Evolutionary conservation across 2,113 vertebrate species (phyloP).

Genomic region (Pristiophorus japonicus): DNA sequence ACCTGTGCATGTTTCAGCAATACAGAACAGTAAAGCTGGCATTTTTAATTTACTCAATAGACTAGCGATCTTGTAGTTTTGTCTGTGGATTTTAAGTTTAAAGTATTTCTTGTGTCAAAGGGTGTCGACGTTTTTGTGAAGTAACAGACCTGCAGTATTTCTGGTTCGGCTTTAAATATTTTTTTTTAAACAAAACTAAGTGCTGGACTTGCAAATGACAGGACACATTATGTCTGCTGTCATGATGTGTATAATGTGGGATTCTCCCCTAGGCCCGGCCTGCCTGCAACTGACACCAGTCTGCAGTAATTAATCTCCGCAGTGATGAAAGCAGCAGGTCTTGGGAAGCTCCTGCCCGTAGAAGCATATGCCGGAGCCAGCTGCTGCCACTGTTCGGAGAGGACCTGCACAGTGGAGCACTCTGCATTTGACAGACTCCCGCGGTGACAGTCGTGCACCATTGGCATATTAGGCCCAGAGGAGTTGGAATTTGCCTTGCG

Average conservation of each 20-base stretch:
- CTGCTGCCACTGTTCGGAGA: constrained; percentile 56
- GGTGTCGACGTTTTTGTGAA: not conserved
- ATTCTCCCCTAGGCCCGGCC: constrained; percentile 57
- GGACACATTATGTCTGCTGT: constrained; percentile 50
- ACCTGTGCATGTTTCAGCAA: not conserved
- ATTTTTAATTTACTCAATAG: not conserved
- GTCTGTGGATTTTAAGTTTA: not conserved
- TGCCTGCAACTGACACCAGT: constrained; percentile 60
- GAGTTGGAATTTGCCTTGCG: constrained; percentile 48
- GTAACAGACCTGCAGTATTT: not conserved
- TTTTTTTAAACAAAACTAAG: not conserved
- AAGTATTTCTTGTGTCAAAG: not conserved
- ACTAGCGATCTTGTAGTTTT: not conserved
- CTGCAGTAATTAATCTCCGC: constrained; percentile 69
- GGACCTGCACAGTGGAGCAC: constrained; percentile 50
- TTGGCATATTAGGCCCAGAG: constrained; percentile 45
- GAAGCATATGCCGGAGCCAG: constrained; percentile 66
- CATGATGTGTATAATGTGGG: constrained; percentile 56
- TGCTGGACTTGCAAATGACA: constrained; percentile 3
- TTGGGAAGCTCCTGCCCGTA: constrained; percentile 58
- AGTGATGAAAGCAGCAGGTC: constrained; percentile 57
- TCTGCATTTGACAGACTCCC: constrained; percentile 52
- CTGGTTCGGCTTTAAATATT: not conserved
- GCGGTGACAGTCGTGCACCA: constrained; percentile 55
- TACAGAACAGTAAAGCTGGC: not conserved